These are phyloP conservation scores for Baccha elongata DNA, from an alignment of 2,888 invertebrate species.

Conservation along the genomic window DNA sequence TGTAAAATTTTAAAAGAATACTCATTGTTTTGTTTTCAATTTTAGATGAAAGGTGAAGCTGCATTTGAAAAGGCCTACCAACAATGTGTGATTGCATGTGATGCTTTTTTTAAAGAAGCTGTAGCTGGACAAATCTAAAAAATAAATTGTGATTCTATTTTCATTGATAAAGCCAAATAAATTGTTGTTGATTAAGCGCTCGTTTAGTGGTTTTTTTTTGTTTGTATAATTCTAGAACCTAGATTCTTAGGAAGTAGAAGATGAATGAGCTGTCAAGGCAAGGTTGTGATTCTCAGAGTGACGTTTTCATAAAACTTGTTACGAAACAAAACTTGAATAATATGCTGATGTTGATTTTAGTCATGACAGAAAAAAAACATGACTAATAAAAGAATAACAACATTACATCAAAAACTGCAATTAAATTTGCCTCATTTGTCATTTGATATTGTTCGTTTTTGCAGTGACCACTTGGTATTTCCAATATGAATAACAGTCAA, in stretches of 20 bases:
- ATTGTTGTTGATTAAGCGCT: constrained; percentile 21
- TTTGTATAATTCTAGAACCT: not conserved
- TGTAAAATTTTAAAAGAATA: not conserved
- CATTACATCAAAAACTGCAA: too few species aligned
- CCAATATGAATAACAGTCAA: too few species aligned
- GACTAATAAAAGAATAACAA: too few species aligned
- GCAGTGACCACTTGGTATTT: too few species aligned
- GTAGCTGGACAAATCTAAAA: constrained; percentile 75
- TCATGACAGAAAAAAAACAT: too few species aligned
- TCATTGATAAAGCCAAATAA: constrained; percentile 51
- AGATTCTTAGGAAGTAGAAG: not conserved
- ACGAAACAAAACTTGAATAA: too few species aligned
- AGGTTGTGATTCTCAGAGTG: not conserved
- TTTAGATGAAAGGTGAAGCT: constrained; percentile 86
- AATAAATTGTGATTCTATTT: constrained; percentile 12
- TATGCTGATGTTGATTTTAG: too few species aligned
- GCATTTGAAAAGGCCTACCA: constrained; percentile 91
- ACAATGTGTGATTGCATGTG: constrained; percentile 87
- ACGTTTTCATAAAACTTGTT: not conserved
- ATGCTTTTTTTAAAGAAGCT: constrained; percentile 85
- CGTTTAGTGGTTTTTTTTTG: not conserved
- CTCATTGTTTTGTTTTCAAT: constrained; percentile 46
- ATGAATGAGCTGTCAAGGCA: not conserved
- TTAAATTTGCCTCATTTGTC: too few species aligned
- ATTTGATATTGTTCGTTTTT: too few species aligned